Base-by-base conservation (phyloP, 1,140 invertebrate genomes). In the Drosophila bipectinata region DNA sequence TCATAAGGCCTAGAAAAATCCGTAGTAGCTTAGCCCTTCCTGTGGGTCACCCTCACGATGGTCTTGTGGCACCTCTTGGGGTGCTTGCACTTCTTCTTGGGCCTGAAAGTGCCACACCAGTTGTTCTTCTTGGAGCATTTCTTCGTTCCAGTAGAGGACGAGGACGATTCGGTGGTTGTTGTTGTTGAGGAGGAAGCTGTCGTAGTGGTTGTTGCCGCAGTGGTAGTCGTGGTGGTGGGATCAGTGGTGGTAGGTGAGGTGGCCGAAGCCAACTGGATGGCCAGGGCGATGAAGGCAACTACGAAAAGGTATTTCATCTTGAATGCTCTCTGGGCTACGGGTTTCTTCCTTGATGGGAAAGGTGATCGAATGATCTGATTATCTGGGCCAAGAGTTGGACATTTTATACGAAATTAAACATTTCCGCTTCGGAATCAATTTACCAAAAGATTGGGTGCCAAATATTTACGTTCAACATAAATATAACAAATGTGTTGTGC, bases 221-320 rank as follows among this genome's bases (percentile, higher is more conserved):
- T 34, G 0, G 59, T 21, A 0, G 44, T 14, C 2, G 48, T n/a
- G 0, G 26, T 12, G 1, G 28, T 45, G 8, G 24, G 24, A 4
- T 21, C 0, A 3, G 21, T 34, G 0, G 9, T 1, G 3, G n/a
- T 15, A n/a, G n/a, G n/a, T n/a, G 18, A 9, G 6, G 7, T 9
- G 2, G 18, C 5, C 6, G 28, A 48, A 0, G 28, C 28, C 18
- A 44, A 21, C 18, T 67, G 63, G 10, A 67, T 64, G 37, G 64
- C 28, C 10, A 67, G 21, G 8, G 28, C 59, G 6, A 67, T 12
- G 0, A 67, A 34, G 4, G 21, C 14, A 2, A 41, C 47, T 3
- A 53, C 64, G 6, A 53, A 37, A 0, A 54, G 59, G 30, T 10
- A 64, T 15, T 64, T 68, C 59, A 68, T 68, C 2, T 37, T 45